Evolutionary conservation across 2,888 invertebrate species (phyloP), one percentile per base, ranked within the genome.

Genomic region (Adineta ricciae): DNA sequence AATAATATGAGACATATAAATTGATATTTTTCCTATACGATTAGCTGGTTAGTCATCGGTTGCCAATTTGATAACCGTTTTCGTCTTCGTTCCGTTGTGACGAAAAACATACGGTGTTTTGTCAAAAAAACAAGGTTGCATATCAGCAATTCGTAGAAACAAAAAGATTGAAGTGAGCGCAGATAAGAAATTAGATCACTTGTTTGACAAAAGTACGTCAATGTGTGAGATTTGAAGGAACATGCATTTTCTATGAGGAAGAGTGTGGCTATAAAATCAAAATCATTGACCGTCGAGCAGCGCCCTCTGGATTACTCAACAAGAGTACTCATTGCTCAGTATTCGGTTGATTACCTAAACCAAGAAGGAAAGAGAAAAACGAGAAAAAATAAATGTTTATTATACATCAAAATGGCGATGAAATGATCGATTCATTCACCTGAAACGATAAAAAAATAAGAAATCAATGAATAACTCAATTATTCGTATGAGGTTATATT

Each of bases 261-360:
- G n/a, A n/a, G n/a, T n/a, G n/a, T n/a, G n/a, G n/a, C n/a, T n/a
- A n/a, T n/a, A n/a, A n/a, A n/a, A n/a, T n/a, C n/a, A n/a, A 32
- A 32, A 27, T 16, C 3, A 32, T 64, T 64, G 14, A 7, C 64
- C 64, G 64, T 64, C 64, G 64, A 64, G 32, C 32, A 64, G 64
- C 64, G 64, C 32, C 64, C 64, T 64, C 64, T 64, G 32, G 27
- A 14, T 52, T 32, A 32, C 32, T 32, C 32, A 11, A 64, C 19
- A 11, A 9, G 32, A 16, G 2, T 64, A 27, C 64, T 64, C 27
- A 64, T 36, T 64, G 64, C 64, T 64, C 32, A 64, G 32, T 64
- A 64, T 64, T 64, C 64, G 64, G 64, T 64, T 64, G 64, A 64
- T 64, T 64, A 64, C 64, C 64, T 64, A 32, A 64, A 27, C 32